Base-by-base conservation (phyloP, 2,113 vertebrate species). In the Gasterosteus aculeatus region DNA sequence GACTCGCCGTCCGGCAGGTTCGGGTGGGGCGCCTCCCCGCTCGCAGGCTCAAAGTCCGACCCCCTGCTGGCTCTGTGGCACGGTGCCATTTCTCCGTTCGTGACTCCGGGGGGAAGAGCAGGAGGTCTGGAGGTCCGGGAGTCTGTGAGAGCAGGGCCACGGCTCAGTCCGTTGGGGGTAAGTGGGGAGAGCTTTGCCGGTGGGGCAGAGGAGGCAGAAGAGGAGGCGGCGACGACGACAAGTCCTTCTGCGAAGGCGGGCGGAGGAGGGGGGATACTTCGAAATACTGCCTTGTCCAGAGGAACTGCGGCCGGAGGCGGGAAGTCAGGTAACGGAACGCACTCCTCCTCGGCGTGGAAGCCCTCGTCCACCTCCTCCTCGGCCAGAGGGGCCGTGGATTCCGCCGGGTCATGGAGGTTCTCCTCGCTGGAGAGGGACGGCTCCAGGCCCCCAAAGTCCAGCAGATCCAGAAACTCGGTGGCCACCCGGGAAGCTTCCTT, bases 401-500 rank as follows among this genome's bases (percentile, higher is more conserved):
- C 95, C 8, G 90, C 91, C 0, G 94, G 92, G 73, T 95, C 93
- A 11, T 95, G 95, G 69, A 95, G 92, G n/a, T 95, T 95, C 64
- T 96, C 96, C 77, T 97, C 95, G 2, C 92, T 95, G 0, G 95
- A 95, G 10, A 96, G 91, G 0, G 95, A 95, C 1, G 63, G 93
- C 70, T 96, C 96, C 5, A 96, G 90, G 58, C 93, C 94, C 1
- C 96, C 96, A 61, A 98, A 96, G 92, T 97, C 96, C 82, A 97
- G 89, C 83, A 97, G 92, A 15, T 96, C 96, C 74, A 97, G 87
- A 82, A 97, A 97, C 77, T 97, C 96, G 3, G 96, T 96, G 1
- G 96, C 96, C 69, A 96, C 96, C 1, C 95, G 94, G 5, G 96
- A 97, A 7, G 96, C 96, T 66, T 98, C 96, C 69, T 95, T 96